These are phyloP conservation scores for Trichomalopsis sarcophagae DNA, from an alignment of 1,140 invertebrate genomes.

Conservation along the genomic window DNA sequence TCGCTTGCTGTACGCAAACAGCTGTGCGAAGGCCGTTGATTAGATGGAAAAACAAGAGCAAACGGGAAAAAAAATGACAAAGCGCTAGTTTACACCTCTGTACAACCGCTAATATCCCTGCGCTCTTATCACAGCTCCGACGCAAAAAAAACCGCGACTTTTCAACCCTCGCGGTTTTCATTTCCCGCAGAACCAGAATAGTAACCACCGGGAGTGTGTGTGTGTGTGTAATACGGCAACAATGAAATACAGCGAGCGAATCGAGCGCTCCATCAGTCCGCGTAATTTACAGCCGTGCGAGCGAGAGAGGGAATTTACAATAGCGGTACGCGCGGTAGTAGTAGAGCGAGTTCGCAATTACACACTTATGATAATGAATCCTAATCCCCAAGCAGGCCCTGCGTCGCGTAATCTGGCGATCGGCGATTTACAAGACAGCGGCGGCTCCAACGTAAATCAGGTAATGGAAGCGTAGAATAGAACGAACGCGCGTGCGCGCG, in stretches of 20 bases:
- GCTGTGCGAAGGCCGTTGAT: not conserved
- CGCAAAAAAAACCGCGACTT: no score
- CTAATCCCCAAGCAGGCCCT: slow-evolving; percentile 11
- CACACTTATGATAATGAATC: slow-evolving; percentile 20
- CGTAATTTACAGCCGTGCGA: not conserved
- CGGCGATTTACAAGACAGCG: slow-evolving; percentile 24
- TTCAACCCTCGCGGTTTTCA: no score
- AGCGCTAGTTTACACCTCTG: not conserved
- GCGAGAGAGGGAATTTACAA: not conserved
- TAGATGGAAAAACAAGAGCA: not conserved
- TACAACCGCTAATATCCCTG: no score
- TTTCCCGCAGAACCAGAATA: no score
- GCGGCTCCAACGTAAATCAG: not conserved
- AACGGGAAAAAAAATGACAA: not conserved
- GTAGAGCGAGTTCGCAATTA: slow-evolving; percentile 23
- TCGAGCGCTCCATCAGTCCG: not conserved
- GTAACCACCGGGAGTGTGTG: no score
- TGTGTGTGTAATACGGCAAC: no score
- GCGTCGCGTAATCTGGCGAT: not conserved
- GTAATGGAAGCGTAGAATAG: slow-evolving; percentile 2
- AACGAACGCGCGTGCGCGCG: not conserved
- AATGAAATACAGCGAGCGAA: no score
- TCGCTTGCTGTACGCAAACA: not conserved
- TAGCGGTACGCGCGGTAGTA: not conserved
- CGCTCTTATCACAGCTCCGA: no score